Evolutionary conservation across 2,797 vertebrate species (phyloP).

Genomic region (Eupleurogrammus muticus): DNA sequence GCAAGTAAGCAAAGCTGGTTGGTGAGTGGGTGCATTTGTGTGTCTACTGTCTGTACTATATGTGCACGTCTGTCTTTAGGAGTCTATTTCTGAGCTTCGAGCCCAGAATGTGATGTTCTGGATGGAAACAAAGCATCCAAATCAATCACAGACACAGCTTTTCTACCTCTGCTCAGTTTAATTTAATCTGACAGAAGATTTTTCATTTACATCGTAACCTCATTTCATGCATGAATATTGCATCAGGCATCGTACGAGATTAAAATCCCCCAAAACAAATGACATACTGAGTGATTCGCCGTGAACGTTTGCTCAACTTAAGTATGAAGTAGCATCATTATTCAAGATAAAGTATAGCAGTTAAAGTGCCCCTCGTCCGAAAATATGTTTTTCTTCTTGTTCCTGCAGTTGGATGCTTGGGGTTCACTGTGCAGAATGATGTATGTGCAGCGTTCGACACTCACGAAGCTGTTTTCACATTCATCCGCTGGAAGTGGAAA

Average conservation of each 20-base stretch:
- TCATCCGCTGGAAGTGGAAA: too few relatives aligned
- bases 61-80: conserved; percentile 1
- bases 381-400: too few relatives aligned
- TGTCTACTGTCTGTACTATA: neutral
- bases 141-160: neutral
- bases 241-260: neutral
- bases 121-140: conserved; percentile 10
- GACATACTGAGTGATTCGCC: too few relatives aligned
- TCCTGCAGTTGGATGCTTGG: too few relatives aligned
- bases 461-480: too few relatives aligned
- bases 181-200: neutral
- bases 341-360: neutral
- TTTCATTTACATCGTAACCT: neutral
- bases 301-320: too few relatives aligned
- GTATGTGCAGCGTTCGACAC: too few relatives aligned
- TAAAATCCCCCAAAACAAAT: neutral
- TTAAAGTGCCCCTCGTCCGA: too few relatives aligned
- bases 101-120: conserved; percentile 12
- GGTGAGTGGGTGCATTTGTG: neutral
- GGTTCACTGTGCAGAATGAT: too few relatives aligned
- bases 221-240: neutral
- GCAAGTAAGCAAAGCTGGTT: conserved; percentile 1
- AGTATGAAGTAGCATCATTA: neutral
- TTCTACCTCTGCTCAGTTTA: neutral
- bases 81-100: conserved; percentile 13